Conservation (phyloP, 2,888 invertebrate genomes). For the Amaurobius ferox region DNA sequence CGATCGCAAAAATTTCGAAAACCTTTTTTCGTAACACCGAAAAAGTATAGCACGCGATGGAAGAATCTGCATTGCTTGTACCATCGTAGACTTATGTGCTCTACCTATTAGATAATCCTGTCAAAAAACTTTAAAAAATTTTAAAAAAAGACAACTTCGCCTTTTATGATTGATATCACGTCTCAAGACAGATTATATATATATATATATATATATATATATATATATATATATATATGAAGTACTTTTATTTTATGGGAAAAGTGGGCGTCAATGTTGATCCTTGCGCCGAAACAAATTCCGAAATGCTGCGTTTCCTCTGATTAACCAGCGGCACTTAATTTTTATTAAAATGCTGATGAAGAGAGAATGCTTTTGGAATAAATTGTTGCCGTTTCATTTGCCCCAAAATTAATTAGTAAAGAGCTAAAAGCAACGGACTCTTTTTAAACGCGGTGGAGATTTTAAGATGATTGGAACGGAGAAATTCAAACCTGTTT, state of each 20-base stretch:
- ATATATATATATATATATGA: not conserved
- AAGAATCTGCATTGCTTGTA: slow-evolving; percentile 1
- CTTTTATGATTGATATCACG: slow-evolving; percentile 47
- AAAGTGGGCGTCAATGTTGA: slow-evolving; percentile 25
- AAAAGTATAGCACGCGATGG: not conserved
- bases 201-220: not conserved
- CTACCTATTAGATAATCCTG: slow-evolving; percentile 7
- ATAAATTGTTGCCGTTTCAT: slow-evolving; percentile 67
- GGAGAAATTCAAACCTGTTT: not conserved
- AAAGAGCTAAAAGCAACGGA: slow-evolving; percentile 42
- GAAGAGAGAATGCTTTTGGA: slow-evolving; percentile 57
- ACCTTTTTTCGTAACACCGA: not conserved
- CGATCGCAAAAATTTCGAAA: not conserved
- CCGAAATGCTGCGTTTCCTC: slow-evolving; percentile 28
- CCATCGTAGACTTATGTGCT: not conserved
- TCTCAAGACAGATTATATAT: slow-evolving; percentile 9
- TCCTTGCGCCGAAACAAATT: slow-evolving; percentile 16
- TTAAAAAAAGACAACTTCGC: slow-evolving; percentile 15
- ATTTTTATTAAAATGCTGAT: slow-evolving; percentile 65
- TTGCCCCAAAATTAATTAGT: slow-evolving; percentile 60
- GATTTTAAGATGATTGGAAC: slow-evolving; percentile 48
- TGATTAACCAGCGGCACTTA: slow-evolving; percentile 60
- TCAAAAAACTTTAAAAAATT: slow-evolving; percentile 12
- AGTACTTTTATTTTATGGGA: not conserved
- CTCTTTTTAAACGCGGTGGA: slow-evolving; percentile 6